A percentile compares a stretch with the other conserved stretches of the same genome.
Conservation (phyloP, 2,113 vertebrate species). For the Cheilinus undulatus region DNA sequence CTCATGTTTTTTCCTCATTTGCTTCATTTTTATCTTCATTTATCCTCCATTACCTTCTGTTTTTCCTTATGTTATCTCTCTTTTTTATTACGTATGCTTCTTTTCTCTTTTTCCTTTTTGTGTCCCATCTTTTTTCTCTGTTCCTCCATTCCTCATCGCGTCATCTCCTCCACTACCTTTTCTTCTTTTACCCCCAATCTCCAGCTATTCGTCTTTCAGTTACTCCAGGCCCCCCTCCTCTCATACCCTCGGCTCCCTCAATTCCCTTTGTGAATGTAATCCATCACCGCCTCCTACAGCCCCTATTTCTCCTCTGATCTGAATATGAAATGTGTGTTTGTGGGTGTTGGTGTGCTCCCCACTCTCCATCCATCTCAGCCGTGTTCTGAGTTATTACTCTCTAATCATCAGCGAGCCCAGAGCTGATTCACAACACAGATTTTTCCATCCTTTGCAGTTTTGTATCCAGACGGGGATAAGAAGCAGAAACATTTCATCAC, state of each 20-base stretch:
- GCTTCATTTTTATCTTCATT: too few species aligned
- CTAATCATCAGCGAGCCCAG: constrained; percentile 56
- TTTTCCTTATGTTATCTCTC: background rate
- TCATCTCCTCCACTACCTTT: background rate
- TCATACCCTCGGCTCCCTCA: constrained; percentile 30
- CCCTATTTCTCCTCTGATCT: constrained; percentile 22
- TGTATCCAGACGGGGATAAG: constrained; percentile 19
- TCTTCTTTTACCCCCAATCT: too few species aligned
- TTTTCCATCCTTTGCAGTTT: constrained; percentile 21
- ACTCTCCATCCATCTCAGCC: constrained; percentile 30
- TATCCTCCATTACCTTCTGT: background rate
- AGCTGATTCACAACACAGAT: constrained; percentile 15
- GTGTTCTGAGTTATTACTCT: constrained; percentile 62
- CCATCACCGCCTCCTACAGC: constrained; percentile 48
- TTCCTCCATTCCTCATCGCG: too few species aligned
- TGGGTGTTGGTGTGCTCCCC: constrained; percentile 23
- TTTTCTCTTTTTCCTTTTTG: background rate
- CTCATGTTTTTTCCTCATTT: background rate
- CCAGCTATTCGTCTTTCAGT: background rate
- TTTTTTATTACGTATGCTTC: too few species aligned
- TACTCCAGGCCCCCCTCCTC: background rate
- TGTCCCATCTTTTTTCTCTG: background rate
- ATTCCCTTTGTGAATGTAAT: constrained; percentile 38
- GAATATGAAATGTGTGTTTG: constrained; percentile 11
- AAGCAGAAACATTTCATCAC: background rate